Evolutionary conservation across 2,113 vertebrate genomes (phyloP).

Genomic region (Chrysemys picta): DNA sequence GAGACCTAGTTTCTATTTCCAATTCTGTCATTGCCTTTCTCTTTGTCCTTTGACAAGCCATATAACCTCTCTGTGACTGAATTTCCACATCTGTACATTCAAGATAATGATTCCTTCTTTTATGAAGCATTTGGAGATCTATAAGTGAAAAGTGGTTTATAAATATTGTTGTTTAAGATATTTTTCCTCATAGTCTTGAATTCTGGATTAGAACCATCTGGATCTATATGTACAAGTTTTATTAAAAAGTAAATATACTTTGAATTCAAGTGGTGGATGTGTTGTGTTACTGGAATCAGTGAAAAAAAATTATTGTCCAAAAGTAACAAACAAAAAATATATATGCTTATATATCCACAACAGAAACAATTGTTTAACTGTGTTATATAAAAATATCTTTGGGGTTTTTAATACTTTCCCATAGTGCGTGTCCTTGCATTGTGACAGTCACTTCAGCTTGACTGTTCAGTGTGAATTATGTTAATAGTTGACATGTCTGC

Average conservation of each 20-base stretch:
- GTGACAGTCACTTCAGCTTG: neutral
- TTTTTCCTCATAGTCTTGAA: neutral
- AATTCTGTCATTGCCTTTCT: neutral
- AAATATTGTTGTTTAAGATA: neutral
- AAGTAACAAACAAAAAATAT: neutral
- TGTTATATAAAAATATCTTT: accelerated
- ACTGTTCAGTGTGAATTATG: neutral
- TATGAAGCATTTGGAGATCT: neutral
- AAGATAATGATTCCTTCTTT: neutral
- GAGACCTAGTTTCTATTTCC: neutral
- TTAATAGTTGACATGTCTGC: neutral
- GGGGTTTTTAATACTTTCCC: neutral
- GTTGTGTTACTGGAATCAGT: neutral
- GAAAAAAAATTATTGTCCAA: accelerated
- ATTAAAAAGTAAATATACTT: neutral
- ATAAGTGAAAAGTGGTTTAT: neutral
- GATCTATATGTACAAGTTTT: neutral
- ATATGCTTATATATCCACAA: accelerated
- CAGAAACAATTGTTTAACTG: neutral
- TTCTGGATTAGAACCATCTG: neutral
- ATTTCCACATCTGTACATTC: neutral
- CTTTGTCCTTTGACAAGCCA: neutral
- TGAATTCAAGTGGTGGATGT: neutral
- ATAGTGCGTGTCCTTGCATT: neutral
- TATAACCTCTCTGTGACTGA: neutral